Base-by-base conservation (phyloP, 2,113 vertebrate species). In the Ammodytes marinus region DNA sequence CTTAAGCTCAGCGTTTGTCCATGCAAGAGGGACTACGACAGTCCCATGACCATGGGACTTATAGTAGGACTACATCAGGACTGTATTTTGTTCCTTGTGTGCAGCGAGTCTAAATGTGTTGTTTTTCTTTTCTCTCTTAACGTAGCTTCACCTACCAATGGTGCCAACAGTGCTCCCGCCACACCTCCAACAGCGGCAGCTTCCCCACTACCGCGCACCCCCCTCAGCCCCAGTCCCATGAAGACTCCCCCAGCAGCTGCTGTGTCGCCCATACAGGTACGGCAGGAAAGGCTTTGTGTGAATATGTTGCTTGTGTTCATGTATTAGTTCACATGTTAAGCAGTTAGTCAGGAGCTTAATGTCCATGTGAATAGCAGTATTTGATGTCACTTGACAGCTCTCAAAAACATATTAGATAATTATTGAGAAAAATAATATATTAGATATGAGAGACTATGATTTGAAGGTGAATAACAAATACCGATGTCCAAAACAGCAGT, bases 181-280 rank as follows among this genome's bases (percentile, higher is more conserved):
- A 55, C 27, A 27, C 27, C 92, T 80, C 89, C 94, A 4, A 90
- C 93, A 2, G 94, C 96, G 47, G 52, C 96, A 6, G 92, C 97
- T 57, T 71, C 96, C 47, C 63, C 97, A 0, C 94, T 98, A 77
- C 96, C 97, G 80, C 96, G 98, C n/a, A 99, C 97, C 6, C 98
- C 98, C 15, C 94, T 99, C 64, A 98, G 98, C 83, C 97, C 98
- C 37, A 98, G 97, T 76, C 97, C 97, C 57, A 95, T 99, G 96
- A 99, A 99, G 88, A 99, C 97, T 0, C 97, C 98, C 2, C 98
- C 98, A 0, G 97, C 98, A 13, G 98, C 98, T 19, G 97, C 98
- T 12, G 97, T 99, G 1, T 98, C 97, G 15, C 98, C 98, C 8
- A 99, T 99, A 94, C 98, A 99, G 96, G 98, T 99, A 80, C n/a